Evolutionary conservation across 1,140 invertebrate species (phyloP), one percentile per base, ranked within the genome.

Genomic region (Ephestia elutella): DNA sequence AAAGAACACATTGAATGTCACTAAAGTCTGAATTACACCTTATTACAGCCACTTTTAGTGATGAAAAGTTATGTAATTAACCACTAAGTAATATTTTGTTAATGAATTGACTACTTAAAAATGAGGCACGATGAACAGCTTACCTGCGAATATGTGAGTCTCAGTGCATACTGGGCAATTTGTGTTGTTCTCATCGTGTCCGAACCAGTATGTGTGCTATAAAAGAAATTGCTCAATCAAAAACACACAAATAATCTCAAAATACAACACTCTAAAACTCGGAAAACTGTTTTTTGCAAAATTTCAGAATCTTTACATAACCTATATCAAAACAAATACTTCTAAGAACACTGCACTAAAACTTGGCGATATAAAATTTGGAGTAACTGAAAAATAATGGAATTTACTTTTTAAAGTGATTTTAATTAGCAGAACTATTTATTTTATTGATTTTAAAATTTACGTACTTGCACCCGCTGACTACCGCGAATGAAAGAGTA

Each of bases 101-200:
- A n/a, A n/a, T n/a, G n/a, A n/a, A n/a, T n/a, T n/a, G n/a, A n/a
- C n/a, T n/a, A n/a, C n/a, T n/a, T n/a, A n/a, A n/a, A n/a, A n/a
- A n/a, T n/a, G n/a, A n/a, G n/a, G n/a, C n/a, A n/a, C n/a, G 21
- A 25, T 3, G 21, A 25, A 25, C 0, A 25, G n/a, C 78, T 73
- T 83, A 87, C 85, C 76, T 87, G 85, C 72, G 82, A 86, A 85
- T 87, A 87, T 70, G 85, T 87, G 73, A 87, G 85, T 79, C 82
- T 80, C 51, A 87, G 68, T 54, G 85, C 85, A 70, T 87, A 87
- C 72, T 81, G 75, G 63, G 73, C 75, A 71, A 81, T 79, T 82
- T 87, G 82, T 67, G 85, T 81, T 50, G 81, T 85, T 84, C 65
- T 85, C 85, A 87, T 87, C 72, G 66, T 85, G 81, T 76, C 71